Evolutionary conservation across 2,113 vertebrate species (phyloP), one percentile per base, ranked within the genome.

Genomic region (Collichthys lucidus): DNA sequence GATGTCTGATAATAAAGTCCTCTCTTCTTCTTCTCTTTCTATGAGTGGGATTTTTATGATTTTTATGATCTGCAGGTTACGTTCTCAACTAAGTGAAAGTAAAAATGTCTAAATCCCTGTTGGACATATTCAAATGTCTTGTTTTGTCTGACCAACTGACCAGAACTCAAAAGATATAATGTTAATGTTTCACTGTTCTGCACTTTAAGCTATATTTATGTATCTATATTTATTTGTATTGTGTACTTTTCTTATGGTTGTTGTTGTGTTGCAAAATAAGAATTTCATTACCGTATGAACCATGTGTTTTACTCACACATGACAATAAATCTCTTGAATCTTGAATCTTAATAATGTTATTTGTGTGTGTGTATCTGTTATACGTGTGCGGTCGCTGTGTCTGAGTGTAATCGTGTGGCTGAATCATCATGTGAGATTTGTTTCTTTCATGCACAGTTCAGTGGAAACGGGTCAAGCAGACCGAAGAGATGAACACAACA

Each of bases 381-480:
- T 50, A 0, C 29, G 29, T 77, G 22, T 67, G 11, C 61, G 17
- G 5, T 7, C 17, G 8, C 24, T 56, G 24, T 29, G 46, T 63
- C 40, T 22, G 11, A 61, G 78, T 24, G n/a, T 19, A 35, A 24
- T 56, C 22, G 12, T 69, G 42, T 31, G 11, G 40, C 50, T 47
- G 77, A 14, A 64, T 61, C 2, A 47, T 65, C 22, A n/a, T 66
- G 68, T 22, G 52, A 60, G 53, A 40, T 77, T 67, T 61, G 42
- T 74, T 69, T 80, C 77, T 62, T 71, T 75, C 80, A 22, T 74
- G 17, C 62, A 82, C 63, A 72, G 81, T 64, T 85, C 76, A 85
- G 40, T 75, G 80, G 73, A 88, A 89, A 84, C 80, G 80, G 85
- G 76, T 88, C 86, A 88, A 74, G 81, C 79, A 85, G 69, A 83